Base-by-base conservation (phyloP, 2,888 invertebrate genomes). In the Leptopilina drosophilae region DNA sequence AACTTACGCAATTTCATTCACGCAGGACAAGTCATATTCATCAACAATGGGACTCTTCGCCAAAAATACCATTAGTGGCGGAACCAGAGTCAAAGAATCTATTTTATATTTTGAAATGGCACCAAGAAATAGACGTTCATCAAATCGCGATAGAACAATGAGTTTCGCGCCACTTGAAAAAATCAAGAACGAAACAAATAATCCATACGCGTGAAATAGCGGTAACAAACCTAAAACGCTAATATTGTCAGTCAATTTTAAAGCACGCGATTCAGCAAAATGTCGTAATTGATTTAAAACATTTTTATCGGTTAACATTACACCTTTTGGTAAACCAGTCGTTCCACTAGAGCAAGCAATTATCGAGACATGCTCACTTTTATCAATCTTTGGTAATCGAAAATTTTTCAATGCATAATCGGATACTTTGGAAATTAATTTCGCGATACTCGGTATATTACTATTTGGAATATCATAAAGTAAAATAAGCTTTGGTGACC, bases 201-300 rank as follows among this genome's bases (percentile, higher is more conserved):
- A 95, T 0, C 97, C 96, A 88, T 96, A 97, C 0, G 95, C 95
- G 91, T 98, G 97, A 91, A 96, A 97, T 93, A 97, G 96, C 12
- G 97, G 97, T 80, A 97, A 49, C 14, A 53, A 26, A 7, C 69
- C 69, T 49, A 69, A 69, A 53, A 49, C 49, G 20, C 69, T 69
- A 0, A 46, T 7, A 14, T 94, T 59, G 97, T 91, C 0, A 95
- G 95, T 80, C 96, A 89, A 73, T 93, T 86, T 2, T 40, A 66
- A 8, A 8, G 40, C 5, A 40, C n/a, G 42, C n/a, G 15, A 42
- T 15, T 46, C 46, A n/a, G 8, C n/a, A 42, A 11, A 26, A 69
- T 12, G 14, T 20, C 20, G 49, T 20, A 69, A 7, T 69, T 69
- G 69, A 49, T 15, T 14, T 8, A 69, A 69, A 53, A 95, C 82